Evolutionary conservation across 2,888 invertebrate species (phyloP), one percentile per base, ranked within the genome.

Genomic region (Lasioglossum pauxillum): DNA sequence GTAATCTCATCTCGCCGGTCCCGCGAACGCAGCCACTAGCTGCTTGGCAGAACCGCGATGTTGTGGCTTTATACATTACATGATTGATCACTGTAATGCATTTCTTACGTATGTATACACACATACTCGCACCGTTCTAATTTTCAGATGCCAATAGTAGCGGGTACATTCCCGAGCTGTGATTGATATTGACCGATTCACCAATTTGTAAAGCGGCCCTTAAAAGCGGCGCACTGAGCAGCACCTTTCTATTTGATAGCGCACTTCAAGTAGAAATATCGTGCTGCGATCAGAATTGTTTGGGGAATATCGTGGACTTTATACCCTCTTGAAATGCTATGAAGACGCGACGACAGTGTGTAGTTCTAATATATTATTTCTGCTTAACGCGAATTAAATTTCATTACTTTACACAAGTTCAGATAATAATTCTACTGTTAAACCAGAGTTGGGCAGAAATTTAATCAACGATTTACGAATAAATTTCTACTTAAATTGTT

Each of bases 1-100:
- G 73, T 81, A 76, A 73, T 73, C 60, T 53, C 19, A 38, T 53
- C 35, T 44, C 64, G 78, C 49, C 49, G n/a, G 44, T 78, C 53
- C 53, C 31, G 44, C 44, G 31, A 53, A n/a, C 27, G 16, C 19
- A 8, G 67, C 69, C 27, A 12, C 38, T 12, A n/a, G 7, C 3
- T 41, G 14, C 38, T 27, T 57, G n/a, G 44, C 41, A 16, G 16
- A 73, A 19, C 31, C 67, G 49, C 38, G 38, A n/a, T 7, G 14
- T 31, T 23, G 35, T 12, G 64, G 31, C 41, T 78, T 53, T n/a
- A 5, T 78, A 27, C 69, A 16, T 27, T 14, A 35, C 10, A 71
- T 64, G 38, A 71, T 78, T 49, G 69, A 38, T 71, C 69, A 41
- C 69, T 49, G 49, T 53, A 53, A 38, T 38, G 71, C 41, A n/a